Base-by-base conservation (phyloP, 2,113 vertebrate genomes). In the Callithrix jacchus region DNA sequence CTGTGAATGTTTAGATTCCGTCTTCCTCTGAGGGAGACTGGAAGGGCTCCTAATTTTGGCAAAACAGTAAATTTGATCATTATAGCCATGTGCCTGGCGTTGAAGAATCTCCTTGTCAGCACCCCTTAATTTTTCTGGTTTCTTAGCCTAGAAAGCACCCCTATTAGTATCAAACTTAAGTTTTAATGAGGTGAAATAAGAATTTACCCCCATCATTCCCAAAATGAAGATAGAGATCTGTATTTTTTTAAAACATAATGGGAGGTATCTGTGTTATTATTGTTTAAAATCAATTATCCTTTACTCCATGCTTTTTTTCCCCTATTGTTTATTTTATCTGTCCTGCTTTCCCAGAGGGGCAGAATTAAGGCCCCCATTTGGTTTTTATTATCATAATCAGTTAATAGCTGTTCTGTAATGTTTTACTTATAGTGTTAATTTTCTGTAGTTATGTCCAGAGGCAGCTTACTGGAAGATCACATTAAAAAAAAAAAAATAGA, bases 391-490 rank as follows among this genome's bases (percentile, higher is more conserved):
- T 91, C 3, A 9, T 96, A 94, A 97, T 97, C 95, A 94, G 93
- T 94, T 97, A 96, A 97, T 97, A 93, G 87, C 94, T 96, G 94
- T 96, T 95, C 91, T 89, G 92, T 95, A 96, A 97, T 93, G 95
- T 89, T 92, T 95, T 97, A 97, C 93, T 98, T 97, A 97, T 95
- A 96, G 95, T 94, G 96, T 95, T 96, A 97, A 97, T 98, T 97
- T 97, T 97, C 97, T 97, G 92, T 96, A 96, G 70, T 86, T 96
- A 93, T 95, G 89, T 97, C 95, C 96, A 97, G 92, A 95, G 96
- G 96, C 96, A 87, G 82, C 95, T 97, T 94, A 82, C 88, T 93
- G 89, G 93, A 97, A 97, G 85, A 92, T 52, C 73, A 94, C 58
- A 97, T 93, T 89, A 25, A 32, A 76, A 96, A 87, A 95, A 47